These are phyloP conservation scores for Centropus unirufus DNA, from an alignment of 2,113 vertebrate species.

Conservation along the genomic window DNA sequence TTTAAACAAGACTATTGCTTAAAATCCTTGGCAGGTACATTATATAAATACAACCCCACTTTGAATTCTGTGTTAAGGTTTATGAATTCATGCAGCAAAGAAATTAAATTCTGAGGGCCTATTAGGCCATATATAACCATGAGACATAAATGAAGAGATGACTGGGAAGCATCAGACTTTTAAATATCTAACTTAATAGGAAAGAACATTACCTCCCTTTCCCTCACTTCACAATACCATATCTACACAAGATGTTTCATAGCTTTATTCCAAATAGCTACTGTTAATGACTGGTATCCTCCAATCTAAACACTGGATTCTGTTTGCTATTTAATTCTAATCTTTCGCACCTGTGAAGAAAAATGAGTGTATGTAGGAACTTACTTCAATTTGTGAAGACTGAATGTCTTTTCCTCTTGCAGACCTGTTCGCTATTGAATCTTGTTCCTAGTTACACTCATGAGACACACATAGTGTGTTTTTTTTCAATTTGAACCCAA, in stretches of 20 bases:
- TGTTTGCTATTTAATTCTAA: not conserved
- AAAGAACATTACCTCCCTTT: not conserved
- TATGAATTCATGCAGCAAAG: not conserved
- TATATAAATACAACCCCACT: not conserved
- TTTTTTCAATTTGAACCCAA: not conserved
- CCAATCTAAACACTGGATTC: not conserved
- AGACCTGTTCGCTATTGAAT: not conserved
- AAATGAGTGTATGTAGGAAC: not conserved
- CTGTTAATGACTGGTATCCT: not conserved
- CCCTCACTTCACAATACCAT: not conserved
- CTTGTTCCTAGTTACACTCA: not conserved
- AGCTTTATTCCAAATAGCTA: not conserved
- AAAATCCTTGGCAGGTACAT: not conserved
- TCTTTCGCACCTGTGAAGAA: not conserved
- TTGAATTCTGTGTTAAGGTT: not conserved
- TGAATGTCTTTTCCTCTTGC: not conserved
- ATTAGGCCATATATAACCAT: not conserved
- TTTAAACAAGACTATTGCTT: not conserved
- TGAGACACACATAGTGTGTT: not conserved
- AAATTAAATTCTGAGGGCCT: not conserved
- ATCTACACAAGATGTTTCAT: not conserved
- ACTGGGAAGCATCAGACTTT: not conserved
- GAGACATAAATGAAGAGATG: not conserved
- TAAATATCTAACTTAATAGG: not conserved
- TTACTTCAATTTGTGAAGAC: not conserved